Evolutionary conservation across 2,888 invertebrate genomes (phyloP).

Genomic region (Litoditis marina): DNA sequence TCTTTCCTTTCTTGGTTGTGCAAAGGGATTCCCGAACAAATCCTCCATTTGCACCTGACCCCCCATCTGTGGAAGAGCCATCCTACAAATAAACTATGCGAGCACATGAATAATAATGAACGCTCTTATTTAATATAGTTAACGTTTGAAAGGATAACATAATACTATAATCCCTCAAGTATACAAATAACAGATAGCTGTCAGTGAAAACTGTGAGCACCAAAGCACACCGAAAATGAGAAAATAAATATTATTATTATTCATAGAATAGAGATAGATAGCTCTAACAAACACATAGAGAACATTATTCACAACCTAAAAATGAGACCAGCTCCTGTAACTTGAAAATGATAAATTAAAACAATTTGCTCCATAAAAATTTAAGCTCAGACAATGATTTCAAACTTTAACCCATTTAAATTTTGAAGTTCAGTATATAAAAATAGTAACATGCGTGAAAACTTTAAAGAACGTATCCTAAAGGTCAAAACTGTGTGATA

Average conservation of each 20-base stretch:
- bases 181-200: not conserved
- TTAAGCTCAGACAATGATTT: too few species aligned
- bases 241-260: not conserved
- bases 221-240: not conserved
- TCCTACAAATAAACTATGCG: not conserved
- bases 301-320: too few species aligned
- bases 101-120: not conserved
- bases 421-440: too few species aligned
- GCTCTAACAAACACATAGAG: too few species aligned
- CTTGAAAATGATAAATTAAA: too few species aligned
- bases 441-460: too few species aligned
- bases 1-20: slow-evolving; percentile 22
- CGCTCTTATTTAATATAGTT: not conserved
- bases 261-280: too few species aligned
- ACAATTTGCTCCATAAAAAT: too few species aligned
- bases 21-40: slow-evolving; percentile 48
- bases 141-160: not conserved
- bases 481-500: too few species aligned
- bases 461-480: too few species aligned
- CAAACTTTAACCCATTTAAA: too few species aligned
- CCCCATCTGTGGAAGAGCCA: not conserved
- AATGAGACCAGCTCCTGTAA: too few species aligned
- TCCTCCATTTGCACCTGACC: slow-evolving; percentile 37
- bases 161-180: not conserved
- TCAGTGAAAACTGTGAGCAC: not conserved